A percentile compares a stretch with the other conserved stretches of the same genome.
phyloP scores from a whole-genome alignment of 2,113 vertebrate genomes.

The Circaetus cinerascens region DNA sequence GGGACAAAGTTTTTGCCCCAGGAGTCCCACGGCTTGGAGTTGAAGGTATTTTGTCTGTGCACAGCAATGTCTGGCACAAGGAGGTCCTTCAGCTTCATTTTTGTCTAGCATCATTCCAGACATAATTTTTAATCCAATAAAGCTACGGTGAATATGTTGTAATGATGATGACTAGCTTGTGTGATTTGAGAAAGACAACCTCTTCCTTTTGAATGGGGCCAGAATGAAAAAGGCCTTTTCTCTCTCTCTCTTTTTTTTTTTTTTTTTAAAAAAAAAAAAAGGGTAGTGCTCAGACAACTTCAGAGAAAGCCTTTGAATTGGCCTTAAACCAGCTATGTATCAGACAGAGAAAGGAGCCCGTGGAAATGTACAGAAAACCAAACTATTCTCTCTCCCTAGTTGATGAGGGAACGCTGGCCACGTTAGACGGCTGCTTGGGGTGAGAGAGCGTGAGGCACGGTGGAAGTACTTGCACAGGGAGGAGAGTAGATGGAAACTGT shows the following conservation, averaged over 20 bases:
- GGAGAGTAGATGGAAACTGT: not conserved
- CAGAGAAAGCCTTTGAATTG: not conserved
- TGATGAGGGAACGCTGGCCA: not conserved
- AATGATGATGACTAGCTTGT: not conserved
- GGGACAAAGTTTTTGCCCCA: not conserved
- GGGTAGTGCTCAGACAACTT: not conserved
- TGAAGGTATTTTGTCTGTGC: not conserved
- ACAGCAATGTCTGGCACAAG: not conserved
- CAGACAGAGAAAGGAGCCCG: no score
- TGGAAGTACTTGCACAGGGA: no score
- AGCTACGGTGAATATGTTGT: rapidly evolving
- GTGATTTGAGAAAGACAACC: not conserved
- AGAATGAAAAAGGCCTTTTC: not conserved
- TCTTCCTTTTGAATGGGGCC: not conserved
- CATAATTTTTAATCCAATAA: not conserved
- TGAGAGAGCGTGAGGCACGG: rapidly evolving
- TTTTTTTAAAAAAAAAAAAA: not conserved
- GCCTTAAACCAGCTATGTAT: not conserved
- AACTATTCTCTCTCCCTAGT: rapidly evolving
- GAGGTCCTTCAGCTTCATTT: not conserved
- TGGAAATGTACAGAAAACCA: not conserved
- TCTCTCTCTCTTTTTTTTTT: not conserved
- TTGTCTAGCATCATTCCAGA: not conserved
- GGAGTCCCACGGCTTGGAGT: not conserved
- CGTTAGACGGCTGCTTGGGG: no score